Conservation (phyloP, 37 sponge, comb jelly and placozoan genomes). For the Aplysina aerophoba region DNA sequence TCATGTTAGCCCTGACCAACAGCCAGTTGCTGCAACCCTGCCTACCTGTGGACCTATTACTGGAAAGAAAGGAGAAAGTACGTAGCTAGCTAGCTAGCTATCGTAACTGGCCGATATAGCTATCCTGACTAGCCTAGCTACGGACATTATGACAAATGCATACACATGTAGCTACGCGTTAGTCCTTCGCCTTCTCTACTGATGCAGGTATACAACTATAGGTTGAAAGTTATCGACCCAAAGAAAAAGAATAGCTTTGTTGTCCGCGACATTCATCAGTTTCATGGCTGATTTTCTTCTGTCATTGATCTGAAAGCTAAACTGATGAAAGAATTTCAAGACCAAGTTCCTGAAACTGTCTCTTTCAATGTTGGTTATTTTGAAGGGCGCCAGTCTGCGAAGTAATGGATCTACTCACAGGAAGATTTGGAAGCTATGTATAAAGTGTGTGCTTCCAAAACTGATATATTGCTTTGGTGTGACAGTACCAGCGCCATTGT, state of each 20-base stretch:
- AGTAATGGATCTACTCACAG: conserved; percentile 6
- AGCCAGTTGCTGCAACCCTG: too few relatives aligned
- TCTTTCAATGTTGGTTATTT: conserved; percentile 47
- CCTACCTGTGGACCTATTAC: too few relatives aligned
- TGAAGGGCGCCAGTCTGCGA: conserved; percentile 39
- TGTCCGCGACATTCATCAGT: conserved; percentile 15
- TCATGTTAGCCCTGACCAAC: too few relatives aligned
- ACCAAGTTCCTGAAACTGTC: conserved; percentile 32
- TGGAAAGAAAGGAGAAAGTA: too few relatives aligned
- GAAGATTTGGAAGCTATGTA: conserved; percentile 35
- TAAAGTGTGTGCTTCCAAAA: conserved; percentile 1
- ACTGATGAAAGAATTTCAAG: conserved; percentile 32
- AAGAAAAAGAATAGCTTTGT: conserved; percentile 9
- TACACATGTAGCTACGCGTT: too few relatives aligned
- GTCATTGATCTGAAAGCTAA: neutral
- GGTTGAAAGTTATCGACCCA: conserved; percentile 22
- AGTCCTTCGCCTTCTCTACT: too few relatives aligned
- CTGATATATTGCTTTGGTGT: conserved; percentile 52
- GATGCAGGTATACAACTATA: conserved; percentile 14
- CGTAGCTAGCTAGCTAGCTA: too few relatives aligned
- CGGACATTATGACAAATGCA: too few relatives aligned
- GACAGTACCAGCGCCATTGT: conserved; percentile 17
- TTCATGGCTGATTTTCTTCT: neutral
- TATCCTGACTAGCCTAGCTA: too few relatives aligned
- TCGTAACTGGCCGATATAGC: too few relatives aligned